Percentiles rank a stretch among this genome's conserved stretches.
Evolutionary conservation across 1,140 invertebrate genomes (phyloP).

Genomic region (Dreissena rostriformis): DNA sequence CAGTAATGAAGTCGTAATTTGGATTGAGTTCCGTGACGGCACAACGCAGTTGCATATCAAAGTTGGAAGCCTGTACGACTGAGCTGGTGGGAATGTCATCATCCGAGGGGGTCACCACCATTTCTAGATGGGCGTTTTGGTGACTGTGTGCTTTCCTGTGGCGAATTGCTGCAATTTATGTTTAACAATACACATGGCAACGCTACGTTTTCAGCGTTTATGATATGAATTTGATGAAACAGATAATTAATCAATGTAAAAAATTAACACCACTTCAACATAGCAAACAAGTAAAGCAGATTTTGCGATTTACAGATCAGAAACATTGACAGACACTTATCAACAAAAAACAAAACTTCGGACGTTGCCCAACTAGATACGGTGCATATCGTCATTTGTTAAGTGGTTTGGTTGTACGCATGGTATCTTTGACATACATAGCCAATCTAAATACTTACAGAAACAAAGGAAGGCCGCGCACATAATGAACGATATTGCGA

Average conservation of each 20-base stretch:
- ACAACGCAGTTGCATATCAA: slow-evolving; percentile 39
- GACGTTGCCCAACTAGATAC: neutral
- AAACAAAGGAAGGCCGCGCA: slow-evolving; percentile 34
- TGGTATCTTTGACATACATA: too few relatives aligned
- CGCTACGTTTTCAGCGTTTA: too few relatives aligned
- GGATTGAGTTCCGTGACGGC: slow-evolving; percentile 53
- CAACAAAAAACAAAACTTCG: neutral
- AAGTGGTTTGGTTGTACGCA: too few relatives aligned
- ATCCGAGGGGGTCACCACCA: slow-evolving; percentile 20
- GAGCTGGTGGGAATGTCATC: slow-evolving; percentile 14
- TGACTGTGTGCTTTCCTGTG: neutral
- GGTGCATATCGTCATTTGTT: neutral
- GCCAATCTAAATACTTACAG: slow-evolving; percentile 15
- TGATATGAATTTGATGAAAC: too few relatives aligned
- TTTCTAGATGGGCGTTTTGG: slow-evolving; percentile 24
- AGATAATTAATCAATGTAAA: too few relatives aligned
- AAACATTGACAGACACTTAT: neutral
- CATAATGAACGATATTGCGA: slow-evolving; percentile 23
- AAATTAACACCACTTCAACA: too few relatives aligned
- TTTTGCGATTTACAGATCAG: neutral
- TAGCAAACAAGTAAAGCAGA: too few relatives aligned
- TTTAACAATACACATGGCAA: too few relatives aligned
- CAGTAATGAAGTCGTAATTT: slow-evolving; percentile 53
- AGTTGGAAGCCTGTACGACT: slow-evolving; percentile 2
- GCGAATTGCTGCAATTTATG: slow-evolving; percentile 28